Evolutionary conservation across 2,113 vertebrate species (phyloP), one percentile per base, ranked within the genome.

Genomic region (Morone chrysops): DNA sequence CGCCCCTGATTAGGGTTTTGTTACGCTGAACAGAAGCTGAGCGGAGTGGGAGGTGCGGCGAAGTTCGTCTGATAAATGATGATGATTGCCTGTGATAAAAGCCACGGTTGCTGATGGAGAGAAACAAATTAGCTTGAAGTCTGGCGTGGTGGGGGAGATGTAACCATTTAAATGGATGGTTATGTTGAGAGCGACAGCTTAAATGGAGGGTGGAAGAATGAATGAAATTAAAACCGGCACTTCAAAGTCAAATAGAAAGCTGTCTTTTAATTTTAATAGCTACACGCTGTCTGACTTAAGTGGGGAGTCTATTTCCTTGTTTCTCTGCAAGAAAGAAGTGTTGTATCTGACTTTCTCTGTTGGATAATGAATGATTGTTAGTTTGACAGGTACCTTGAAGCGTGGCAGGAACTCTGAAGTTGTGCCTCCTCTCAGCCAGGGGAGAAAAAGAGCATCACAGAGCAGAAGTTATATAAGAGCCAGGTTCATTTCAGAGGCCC

Each of bases 71-170:
- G 79, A 85, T 75, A 67, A 79, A 50, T 78, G 88, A 85, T 25
- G 80, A 12, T 72, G 82, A 88, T 72, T 76, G 81, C 31, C 18
- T 62, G 53, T 67, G 85, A 85, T 87, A 68, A 82, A 75, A 50
- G 78, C 75, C 25, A 9, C 8, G n/a, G 48, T 43, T 10, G 53
- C 60, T 84, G 75, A 76, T 8, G 43, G 54, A 77, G 82, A 40
- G 63, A 81, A 73, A 83, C 81, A 76, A 75, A 87, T 87, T 77
- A 81, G 81, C 73, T 40, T 41, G 70, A 84, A 62, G 84, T 80
- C 20, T 48, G 2, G 31, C 40, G 6, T 54, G 22, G 72, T 54
- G 36, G 45, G 61, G 48, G 56, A 54, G 68, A 61, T 63, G 77
- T 47, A 41, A 48, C 38, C 13, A 16, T 86, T 83, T 83, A 82